A percentile compares a stretch with the other conserved stretches of the same genome.
phyloP scores from a whole-genome alignment of 1,140 invertebrate species.

The Sweltsa coloradensis region DNA sequence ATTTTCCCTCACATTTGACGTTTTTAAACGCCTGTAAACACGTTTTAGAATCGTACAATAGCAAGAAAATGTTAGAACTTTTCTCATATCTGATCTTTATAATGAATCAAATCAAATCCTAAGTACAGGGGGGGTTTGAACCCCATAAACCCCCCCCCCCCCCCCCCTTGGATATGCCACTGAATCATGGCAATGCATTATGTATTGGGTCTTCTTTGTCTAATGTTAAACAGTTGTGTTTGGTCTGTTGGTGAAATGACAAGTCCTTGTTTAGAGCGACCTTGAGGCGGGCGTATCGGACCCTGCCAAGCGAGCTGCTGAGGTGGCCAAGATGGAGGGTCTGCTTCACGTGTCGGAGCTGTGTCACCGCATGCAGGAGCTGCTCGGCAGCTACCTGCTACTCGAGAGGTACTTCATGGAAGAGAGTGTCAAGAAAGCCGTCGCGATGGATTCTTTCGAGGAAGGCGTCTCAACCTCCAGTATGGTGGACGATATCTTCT shows the following conservation, averaged over 20 bases:
- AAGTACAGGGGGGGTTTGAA: too few species aligned
- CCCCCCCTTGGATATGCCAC: too few species aligned
- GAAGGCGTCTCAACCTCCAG: conserved; percentile 70
- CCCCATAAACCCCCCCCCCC: too few species aligned
- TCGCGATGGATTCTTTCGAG: conserved; percentile 65
- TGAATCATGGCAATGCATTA: too few species aligned
- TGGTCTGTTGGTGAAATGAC: too few species aligned
- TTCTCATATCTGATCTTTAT: too few species aligned
- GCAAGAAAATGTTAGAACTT: too few species aligned
- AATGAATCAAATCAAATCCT: too few species aligned
- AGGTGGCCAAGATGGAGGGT: conserved; percentile 47
- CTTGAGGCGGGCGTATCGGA: conserved; percentile 48
- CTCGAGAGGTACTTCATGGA: conserved; percentile 94
- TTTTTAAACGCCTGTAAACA: too few species aligned
- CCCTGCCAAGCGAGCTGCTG: conserved; percentile 37
- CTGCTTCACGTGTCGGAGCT: conserved; percentile 66
- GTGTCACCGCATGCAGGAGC: conserved; percentile 74
- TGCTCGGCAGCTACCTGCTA: conserved; percentile 80
- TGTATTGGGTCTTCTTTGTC: conserved; percentile 10
- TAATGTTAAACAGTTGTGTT: conserved; percentile 8
- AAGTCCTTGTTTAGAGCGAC: conserved; percentile 44
- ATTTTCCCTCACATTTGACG: too few species aligned
- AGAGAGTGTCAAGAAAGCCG: conserved; percentile 89
- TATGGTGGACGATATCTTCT: conserved; percentile 96
- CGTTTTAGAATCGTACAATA: too few species aligned